Base-by-base conservation (phyloP, 2,888 invertebrate species). In the Drosophila borborema region DNA sequence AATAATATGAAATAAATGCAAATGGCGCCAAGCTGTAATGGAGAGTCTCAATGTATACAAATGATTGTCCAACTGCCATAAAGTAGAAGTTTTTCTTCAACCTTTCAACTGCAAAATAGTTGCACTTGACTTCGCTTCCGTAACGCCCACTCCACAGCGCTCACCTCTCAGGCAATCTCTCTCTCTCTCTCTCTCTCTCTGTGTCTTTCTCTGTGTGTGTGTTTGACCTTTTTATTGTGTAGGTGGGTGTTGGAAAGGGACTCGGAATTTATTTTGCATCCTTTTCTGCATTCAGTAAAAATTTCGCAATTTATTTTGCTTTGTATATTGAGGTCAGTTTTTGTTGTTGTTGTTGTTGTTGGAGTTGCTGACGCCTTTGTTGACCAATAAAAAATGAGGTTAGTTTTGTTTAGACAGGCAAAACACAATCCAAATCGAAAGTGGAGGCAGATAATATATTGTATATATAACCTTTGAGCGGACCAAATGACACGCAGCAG, bases 291-390 rank as follows among this genome's bases (percentile, higher is more conserved):
- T 83, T 83, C 73, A 73, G 82, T 77, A 83, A 80, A 86, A 80
- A 76, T 76, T 86, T 86, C 69, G 73, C 86, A 87, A 86, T 86
- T 87, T 86, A 89, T 86, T 86, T 77, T 81, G 74, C 83, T 87
- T 72, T 82, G 72, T 74, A 71, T 79, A 89, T 86, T 86, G 89
- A 82, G 89, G 86, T 86, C 86, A 86, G 76, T 43, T 43, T 18
- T 38, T 38, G 14, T 23, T 43, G 18, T 20, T 46, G 72, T 66
- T 45, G 14, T 23, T 43, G 18, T 20, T 46, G 72, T 66, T 45
- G n/a, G 6, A 14, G 43, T 43, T 59, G 74, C 72, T 45, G 77
- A 59, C 61, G 51, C 53, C 55, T 51, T 69, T 68, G 68, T 83
- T 77, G 65, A 74, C 76, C 89, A 88, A 76, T 75, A 86, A 79